Base-by-base conservation (phyloP, 2,888 invertebrate genomes). In the Agrochola lota region DNA sequence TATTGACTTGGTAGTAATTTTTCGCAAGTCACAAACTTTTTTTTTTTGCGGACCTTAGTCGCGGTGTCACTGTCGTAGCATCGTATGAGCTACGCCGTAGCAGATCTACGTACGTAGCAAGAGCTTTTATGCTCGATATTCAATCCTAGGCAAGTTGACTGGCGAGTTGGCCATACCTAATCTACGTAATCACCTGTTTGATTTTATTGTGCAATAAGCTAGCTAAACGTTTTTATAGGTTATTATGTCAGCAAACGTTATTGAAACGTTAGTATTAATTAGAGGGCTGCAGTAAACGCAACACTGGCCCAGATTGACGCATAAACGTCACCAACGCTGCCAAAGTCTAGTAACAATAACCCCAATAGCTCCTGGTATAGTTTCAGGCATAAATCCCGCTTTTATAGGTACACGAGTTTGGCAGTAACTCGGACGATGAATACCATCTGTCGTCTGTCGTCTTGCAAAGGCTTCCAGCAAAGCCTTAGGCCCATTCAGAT, bases 381-480 rank as follows among this genome's bases (percentile, higher is more conserved):
- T 80, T 77, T 43, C 26, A 73, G 60, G 40, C 62, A 73, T 83
- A 77, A 85, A 79, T 30, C 59, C 71, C 7, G 64, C n/a, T 74
- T 81, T 83, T 73, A 83, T 81, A 66, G 77, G 71, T 87, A 81
- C 80, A 81, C 57, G 71, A 77, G 74, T 85, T 83, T 79, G 78
- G 78, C 80, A 76, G 80, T 79, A 67, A 81, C 67, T 64, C 68
- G 68, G 46, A 63, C 83, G 49, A 87, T 87, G 71, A 79, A 85
- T 76, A 68, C 72, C 87, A 87, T 69, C 87, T 87, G 87, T 74
- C 71, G 69, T 77, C 49, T 43, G 60, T 60, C 64, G 23, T 73
- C 62, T 80, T 73, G 59, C 23, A 64, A 43, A 77, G 52, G 60
- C 72, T n/a, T 74, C 52, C n/a, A 72, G 67, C 57, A 73, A 46